Base-by-base conservation (phyloP, 2,113 vertebrate species). In the Zosterops japonicus region DNA sequence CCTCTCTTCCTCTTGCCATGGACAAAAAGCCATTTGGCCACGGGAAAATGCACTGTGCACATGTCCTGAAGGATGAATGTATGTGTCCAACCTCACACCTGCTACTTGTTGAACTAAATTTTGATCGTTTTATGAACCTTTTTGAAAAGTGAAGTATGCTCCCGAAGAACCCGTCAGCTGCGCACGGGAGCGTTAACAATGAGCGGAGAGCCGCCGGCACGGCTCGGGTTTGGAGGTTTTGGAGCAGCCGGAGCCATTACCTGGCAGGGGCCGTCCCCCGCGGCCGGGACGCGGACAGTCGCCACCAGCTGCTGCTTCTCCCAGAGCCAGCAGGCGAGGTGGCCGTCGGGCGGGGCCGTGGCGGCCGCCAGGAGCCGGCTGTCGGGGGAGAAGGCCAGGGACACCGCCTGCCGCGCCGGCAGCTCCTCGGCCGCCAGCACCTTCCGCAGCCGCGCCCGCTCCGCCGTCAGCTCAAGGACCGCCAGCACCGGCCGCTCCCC, bases 301-400 rank as follows among this genome's bases (percentile, higher is more conserved):
- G 98, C 98, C 97, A 99, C 96, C 76, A 99, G 95, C 97, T 97
- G 98, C 93, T 98, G 98, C 96, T 99, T 99, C 89, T 99, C 98
- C 99, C 99, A 99, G 53, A 99, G 97, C 99, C 99, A 99, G 74
- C 97, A 98, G 84, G 98, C 78, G 64, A 99, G 98, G 39, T 87
- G 98, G 90, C 98, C 98, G 21, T 98, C 98, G 0, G 99, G 99
- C 12, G 97, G 97, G 2, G 97, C 98, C 4, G 98, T 96, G 94
- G 98, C 98, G 22, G 98, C 98, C 50, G 98, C 98, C 36, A 99
- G 96, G 94, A 98, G 98, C 83, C 98, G 99, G 60, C 99, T 98
- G 93, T 99, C 98, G 3, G 98, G 98, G 47, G 99, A 99, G 97
- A 99, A 99, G 49, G 98, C 99, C 95, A 99, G 89, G 90, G 97